Base-by-base conservation (phyloP, 1,140 invertebrate species). In the Lucilia cuprina region DNA sequence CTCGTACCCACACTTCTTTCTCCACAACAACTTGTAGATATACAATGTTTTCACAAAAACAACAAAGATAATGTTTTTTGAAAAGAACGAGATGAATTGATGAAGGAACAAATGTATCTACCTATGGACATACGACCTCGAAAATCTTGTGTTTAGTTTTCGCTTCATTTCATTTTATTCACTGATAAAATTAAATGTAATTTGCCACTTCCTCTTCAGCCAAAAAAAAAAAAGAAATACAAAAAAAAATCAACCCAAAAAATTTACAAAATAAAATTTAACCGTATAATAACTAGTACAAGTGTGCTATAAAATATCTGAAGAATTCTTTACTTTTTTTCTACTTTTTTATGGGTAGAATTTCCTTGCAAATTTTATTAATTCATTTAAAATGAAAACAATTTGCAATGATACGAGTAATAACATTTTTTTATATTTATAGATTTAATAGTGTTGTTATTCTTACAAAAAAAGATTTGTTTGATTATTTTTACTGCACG, bases 241-340 rank as follows among this genome's bases (percentile, higher is more conserved):
- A n/a, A n/a, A n/a, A 19, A 70, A 5, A 70, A 70, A 70, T n/a
- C 55, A 60, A 41, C 14, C 25, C 19, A 17, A 25, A 41, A 77
- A 41, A 77, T 30, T 30, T 30, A 49, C 14, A 49, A 78, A 17
- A 41, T 8, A 60, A 14, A 60, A n/a, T 14, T 7, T 14, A 65
- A 65, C 50, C 17, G 25, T 12, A 14, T 19, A 74, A 30, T 30
- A 30, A 30, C 70, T 75, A 75, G 84, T 74, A 65, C 84, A 82
- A 80, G 84, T 84, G 84, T 84, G 84, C 78, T 60, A 78, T 21
- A 49, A 84, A 50, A 21, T 47, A 75, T 74, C 47, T 83, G 41
- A 84, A 77, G 84, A 49, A 74, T 84, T 75, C 14, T 2, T 25
- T 60, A 65, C 50, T 10, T 70, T 30, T 1, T 17, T 30, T 30